Conservation (phyloP, 2,888 invertebrate genomes). For the Nysson spinosus region DNA sequence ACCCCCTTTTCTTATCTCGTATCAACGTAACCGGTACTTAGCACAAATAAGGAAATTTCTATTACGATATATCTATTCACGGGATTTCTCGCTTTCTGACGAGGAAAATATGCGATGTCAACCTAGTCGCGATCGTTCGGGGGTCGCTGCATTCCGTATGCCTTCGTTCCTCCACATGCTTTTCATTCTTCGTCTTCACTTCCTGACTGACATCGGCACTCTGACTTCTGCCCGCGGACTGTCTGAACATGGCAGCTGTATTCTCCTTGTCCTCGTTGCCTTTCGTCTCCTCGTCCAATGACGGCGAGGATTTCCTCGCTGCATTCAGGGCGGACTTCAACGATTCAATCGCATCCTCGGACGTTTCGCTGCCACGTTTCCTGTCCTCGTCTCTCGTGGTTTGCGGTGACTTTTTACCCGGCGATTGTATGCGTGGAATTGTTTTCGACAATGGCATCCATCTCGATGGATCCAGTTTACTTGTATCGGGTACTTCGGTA, state of each 20-base stretch:
- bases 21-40: constrained; percentile 25
- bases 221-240: constrained; percentile 42
- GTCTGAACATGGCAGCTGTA: constrained; percentile 6
- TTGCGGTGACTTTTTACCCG: constrained; percentile 34
- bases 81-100: constrained; percentile 53
- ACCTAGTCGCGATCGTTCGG: constrained; percentile 54
- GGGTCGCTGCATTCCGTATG: constrained; percentile 57
- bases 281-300: constrained; percentile 27
- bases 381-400: constrained; percentile 44
- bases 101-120: constrained; percentile 55
- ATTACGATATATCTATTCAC: constrained; percentile 26
- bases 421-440: constrained; percentile 26
- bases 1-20: no score
- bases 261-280: constrained; percentile 9
- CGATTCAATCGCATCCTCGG: constrained; percentile 4
- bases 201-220: constrained; percentile 55
- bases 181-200: constrained; percentile 36
- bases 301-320: constrained; percentile 31
- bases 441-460: constrained; percentile 61
- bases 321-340: background rate
- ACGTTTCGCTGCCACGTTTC: constrained; percentile 14
- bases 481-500: constrained; percentile 61
- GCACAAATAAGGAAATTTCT: constrained; percentile 13
- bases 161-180: constrained; percentile 50
- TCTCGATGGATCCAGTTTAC: constrained; percentile 48